phyloP scores from a whole-genome alignment of 2,888 invertebrate genomes.

The Serripes groenlandicus region DNA sequence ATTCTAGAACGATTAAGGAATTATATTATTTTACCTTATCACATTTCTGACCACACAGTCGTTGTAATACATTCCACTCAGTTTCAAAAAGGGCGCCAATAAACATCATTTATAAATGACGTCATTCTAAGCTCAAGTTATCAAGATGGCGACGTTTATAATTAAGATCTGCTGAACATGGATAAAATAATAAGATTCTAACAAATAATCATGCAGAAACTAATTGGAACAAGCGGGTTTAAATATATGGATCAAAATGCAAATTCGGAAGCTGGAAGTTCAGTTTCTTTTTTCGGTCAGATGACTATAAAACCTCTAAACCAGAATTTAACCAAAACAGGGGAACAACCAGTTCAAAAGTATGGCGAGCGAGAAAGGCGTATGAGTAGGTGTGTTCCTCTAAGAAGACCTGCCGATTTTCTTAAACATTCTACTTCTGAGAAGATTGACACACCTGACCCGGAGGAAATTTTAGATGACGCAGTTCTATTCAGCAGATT shows the following conservation, averaged over 20 bases:
- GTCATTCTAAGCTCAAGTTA: not conserved
- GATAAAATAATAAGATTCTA: not conserved
- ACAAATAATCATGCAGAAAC: not conserved
- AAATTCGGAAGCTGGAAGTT: not conserved
- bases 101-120: too few relatives aligned
- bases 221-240: too few relatives aligned
- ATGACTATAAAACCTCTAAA: slow-evolving; percentile 1
- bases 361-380: slow-evolving; percentile 17
- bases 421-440: not conserved
- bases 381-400: slow-evolving; percentile 25
- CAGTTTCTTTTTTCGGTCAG: slow-evolving; percentile 29
- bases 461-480: slow-evolving; percentile 55
- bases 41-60: too few relatives aligned
- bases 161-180: not conserved
- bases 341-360: slow-evolving; percentile 13
- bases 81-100: too few relatives aligned
- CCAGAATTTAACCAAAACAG: not conserved
- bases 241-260: too few relatives aligned
- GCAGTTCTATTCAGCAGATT: slow-evolving; percentile 58
- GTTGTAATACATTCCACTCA: too few relatives aligned
- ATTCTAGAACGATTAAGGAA: too few relatives aligned
- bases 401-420: slow-evolving; percentile 9
- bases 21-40: too few relatives aligned
- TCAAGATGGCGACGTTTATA: not conserved
- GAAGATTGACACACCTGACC: slow-evolving; percentile 36